phyloP scores from a whole-genome alignment of 2,888 invertebrate species.

The Ectemnius lituratus region DNA sequence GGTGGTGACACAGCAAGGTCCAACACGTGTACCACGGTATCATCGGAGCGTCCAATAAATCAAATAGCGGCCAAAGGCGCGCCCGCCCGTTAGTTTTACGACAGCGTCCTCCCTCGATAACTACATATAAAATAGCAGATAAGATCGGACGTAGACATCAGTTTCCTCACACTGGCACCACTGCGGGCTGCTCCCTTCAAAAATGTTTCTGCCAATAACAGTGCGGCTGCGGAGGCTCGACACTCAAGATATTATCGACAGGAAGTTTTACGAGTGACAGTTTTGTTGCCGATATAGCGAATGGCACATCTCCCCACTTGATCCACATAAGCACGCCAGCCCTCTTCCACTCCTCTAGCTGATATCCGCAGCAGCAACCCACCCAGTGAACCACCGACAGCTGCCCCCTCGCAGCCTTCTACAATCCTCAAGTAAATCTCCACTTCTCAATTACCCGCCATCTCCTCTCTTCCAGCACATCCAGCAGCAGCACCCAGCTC shows the following conservation, averaged over 20 bases:
- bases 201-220: constrained; percentile 28
- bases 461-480: constrained; percentile 37
- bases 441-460: constrained; percentile 76
- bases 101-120: constrained; percentile 12
- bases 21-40: not conserved
- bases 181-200: constrained; percentile 13
- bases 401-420: constrained; percentile 52
- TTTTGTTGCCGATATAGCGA: constrained; percentile 56
- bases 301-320: constrained; percentile 28
- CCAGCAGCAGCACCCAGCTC: constrained; percentile 51
- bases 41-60: not conserved
- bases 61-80: not conserved
- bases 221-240: constrained; percentile 17
- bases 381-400: constrained; percentile 40
- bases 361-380: constrained; percentile 56
- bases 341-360: constrained; percentile 56
- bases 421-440: constrained; percentile 73
- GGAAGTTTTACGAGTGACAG: constrained; percentile 62
- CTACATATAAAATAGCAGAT: constrained; percentile 1
- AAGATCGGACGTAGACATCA: constrained; percentile 16
- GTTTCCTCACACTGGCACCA: constrained; percentile 7
- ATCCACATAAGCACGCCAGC: constrained; percentile 42
- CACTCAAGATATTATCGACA: constrained; percentile 51
- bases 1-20: not conserved
- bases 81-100: constrained; percentile 24